A percentile compares a stretch with the other conserved stretches of the same genome.
These are phyloP conservation scores for Macrophya alboannulata DNA, from an alignment of 2,888 invertebrate species.

Conservation along the genomic window DNA sequence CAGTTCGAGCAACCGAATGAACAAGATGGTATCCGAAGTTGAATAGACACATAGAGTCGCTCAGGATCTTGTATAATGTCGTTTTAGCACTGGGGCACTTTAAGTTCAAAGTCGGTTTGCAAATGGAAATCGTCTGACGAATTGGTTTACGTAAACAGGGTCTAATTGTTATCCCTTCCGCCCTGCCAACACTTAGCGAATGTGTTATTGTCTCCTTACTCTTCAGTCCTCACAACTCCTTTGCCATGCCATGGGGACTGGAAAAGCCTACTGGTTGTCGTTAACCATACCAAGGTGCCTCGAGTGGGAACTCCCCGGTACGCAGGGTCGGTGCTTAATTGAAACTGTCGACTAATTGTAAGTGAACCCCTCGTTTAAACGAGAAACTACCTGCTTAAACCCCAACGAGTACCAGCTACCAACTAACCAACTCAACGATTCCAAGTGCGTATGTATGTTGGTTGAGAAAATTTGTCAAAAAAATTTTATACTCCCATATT, in stretches of 20 bases:
- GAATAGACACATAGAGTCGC: background rate
- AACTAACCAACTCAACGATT: conserved; percentile 13
- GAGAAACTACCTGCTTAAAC: conserved; percentile 44
- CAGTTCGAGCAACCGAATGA: background rate
- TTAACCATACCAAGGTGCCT: conserved; percentile 45
- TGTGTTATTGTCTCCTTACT: conserved; percentile 45
- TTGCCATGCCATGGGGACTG: background rate
- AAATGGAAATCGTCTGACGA: conserved; percentile 37
- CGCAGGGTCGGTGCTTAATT: conserved; percentile 45
- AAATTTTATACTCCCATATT: background rate
- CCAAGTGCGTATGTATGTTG: background rate
- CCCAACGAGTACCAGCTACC: background rate
- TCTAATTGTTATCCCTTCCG: conserved; percentile 43
- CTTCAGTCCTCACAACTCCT: conserved; percentile 13
- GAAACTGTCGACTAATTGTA: conserved; percentile 52
- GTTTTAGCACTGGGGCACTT: conserved; percentile 14
- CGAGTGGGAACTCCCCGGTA: conserved; percentile 33
- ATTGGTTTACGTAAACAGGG: conserved; percentile 49
- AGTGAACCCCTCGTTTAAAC: conserved; percentile 48
- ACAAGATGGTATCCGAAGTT: background rate
- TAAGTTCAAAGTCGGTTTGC: conserved; percentile 4
- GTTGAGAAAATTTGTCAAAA: background rate
- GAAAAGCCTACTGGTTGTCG: conserved; percentile 40
- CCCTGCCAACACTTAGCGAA: conserved; percentile 33
- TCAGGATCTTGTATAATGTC: conserved; percentile 12